Evolutionary conservation across 1,140 invertebrate species (phyloP).

Genomic region (Drosophila miranda): DNA sequence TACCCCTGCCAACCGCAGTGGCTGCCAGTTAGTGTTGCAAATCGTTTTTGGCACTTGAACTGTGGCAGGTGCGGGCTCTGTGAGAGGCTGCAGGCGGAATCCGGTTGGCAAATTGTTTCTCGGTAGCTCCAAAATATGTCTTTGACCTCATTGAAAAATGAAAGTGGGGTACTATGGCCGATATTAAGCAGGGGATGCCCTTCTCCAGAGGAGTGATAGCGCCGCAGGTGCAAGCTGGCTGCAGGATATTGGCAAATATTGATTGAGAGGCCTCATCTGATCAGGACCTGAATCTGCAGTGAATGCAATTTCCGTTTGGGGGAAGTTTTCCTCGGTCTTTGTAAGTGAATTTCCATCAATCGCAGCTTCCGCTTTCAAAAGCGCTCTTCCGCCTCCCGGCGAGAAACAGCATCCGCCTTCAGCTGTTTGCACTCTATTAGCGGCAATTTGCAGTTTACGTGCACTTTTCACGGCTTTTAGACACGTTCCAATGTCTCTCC

Average conservation of each 20-base stretch:
- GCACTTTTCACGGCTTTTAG: slow-evolving; percentile 56
- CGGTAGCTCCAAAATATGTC: slow-evolving; percentile 19
- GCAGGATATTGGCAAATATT: slow-evolving; percentile 24
- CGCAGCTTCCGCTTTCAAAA: slow-evolving; percentile 24
- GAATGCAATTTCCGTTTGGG: slow-evolving; percentile 30
- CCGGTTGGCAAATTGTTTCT: neutral
- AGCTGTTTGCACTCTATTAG: slow-evolving; percentile 78
- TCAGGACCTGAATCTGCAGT: slow-evolving; percentile 9
- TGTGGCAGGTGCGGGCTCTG: slow-evolving; percentile 37
- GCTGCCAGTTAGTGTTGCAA: slow-evolving; percentile 22
- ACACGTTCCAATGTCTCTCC: slow-evolving; percentile 56
- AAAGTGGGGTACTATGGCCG: too few species aligned
- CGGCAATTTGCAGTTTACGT: slow-evolving; percentile 69
- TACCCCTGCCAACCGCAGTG: slow-evolving; percentile 13
- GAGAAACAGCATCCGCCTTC: slow-evolving; percentile 23
- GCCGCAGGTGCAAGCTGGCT: neutral
- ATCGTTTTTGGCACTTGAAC: slow-evolving; percentile 56
- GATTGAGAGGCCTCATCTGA: slow-evolving; percentile 18
- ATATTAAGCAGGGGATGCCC: neutral
- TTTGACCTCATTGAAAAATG: too few species aligned
- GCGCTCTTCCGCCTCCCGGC: slow-evolving; percentile 1
- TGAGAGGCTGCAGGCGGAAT: neutral
- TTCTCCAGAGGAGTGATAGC: slow-evolving; percentile 25
- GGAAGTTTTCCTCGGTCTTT: slow-evolving; percentile 12
- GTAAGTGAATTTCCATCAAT: slow-evolving; percentile 30